Base-by-base conservation (phyloP, 92 coral and sea anemone species). In the Anthopleura xanthogrammica region DNA sequence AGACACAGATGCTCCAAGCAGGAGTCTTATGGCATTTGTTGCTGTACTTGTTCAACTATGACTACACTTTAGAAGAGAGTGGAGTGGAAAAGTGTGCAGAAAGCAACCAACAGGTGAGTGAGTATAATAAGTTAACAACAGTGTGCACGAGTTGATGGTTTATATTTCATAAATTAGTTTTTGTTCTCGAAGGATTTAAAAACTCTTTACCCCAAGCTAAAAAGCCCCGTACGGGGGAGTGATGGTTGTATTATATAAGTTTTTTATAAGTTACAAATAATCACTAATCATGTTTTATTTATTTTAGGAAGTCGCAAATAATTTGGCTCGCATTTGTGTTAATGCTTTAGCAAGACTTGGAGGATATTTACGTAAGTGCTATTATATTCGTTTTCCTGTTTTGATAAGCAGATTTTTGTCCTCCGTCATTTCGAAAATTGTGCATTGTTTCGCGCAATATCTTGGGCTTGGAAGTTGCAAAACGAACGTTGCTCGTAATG, bases 21-120 rank as follows among this genome's bases (percentile, higher is more conserved):
- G 99, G 99, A 73, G 99, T 85, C 7, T 82, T 97, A 78, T 97
- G 99, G 99, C 99, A 97, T 60, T 71, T 97, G 79, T 85, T 97
- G 81, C 74, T 89, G 75, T 97, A 92, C 55, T 85, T 97, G 41
- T 97, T 97, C 79, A 92, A 92, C 65, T 97, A 97, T 65, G 99
- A 97, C 81, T 97, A 89, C 90, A 97, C 99, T 23, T 76, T 97
- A 83, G 99, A 95, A 75, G 99, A 97, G 90, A 92, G 99, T 50
- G 99, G 99, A 16, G 92, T 97, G 6, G 99, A 97, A 46, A 90
- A 88, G 62, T 90, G 93, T 52, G 88, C 99, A 20, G 99, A 97
- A 24, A 87, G 94, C 19, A 97, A 97, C 76, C 99, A 97, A 87
- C 99, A 97, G 97, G 99, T 94, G 58, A 54, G 58, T 54, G 58